Evolutionary conservation across 2,797 vertebrate species (phyloP).

Genomic region (Sebastes trivittatus): DNA sequence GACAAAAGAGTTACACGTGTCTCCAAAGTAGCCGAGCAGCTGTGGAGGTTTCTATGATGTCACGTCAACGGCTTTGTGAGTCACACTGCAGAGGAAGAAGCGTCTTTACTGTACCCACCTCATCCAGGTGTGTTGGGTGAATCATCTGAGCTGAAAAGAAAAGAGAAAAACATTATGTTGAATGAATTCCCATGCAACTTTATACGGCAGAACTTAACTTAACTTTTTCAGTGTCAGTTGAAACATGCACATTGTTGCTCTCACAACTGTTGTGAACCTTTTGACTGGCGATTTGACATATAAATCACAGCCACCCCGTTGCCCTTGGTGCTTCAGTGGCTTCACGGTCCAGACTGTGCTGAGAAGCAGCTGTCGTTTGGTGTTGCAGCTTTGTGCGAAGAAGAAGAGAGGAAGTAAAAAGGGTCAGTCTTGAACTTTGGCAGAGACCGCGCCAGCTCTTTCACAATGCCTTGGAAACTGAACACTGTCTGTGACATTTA

Average conservation of each 20-base stretch:
- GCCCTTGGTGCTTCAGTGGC: conserved; percentile 4
- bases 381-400: conserved; percentile 18
- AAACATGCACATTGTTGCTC: background rate
- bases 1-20: conserved; percentile 14
- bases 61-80: conserved; percentile 45
- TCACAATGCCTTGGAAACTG: conserved; percentile 61
- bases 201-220: background rate
- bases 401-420: conserved; percentile 50
- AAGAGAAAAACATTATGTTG: background rate
- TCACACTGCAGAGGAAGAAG: conserved; percentile 18
- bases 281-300: background rate
- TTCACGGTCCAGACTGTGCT: conserved; percentile 18
- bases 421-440: conserved; percentile 66
- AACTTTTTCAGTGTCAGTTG: background rate
- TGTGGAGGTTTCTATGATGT: conserved; percentile 44
- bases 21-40: conserved; percentile 34
- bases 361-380: conserved; percentile 41
- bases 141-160: background rate
- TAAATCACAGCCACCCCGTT: conserved; percentile 37
- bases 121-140: conserved; percentile 47
- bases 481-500: conserved; percentile 70
- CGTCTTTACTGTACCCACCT: conserved; percentile 13
- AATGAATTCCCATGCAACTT: background rate
- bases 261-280: background rate
- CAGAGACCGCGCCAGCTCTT: conserved; percentile 23